Base-by-base conservation (phyloP, 1,140 invertebrate species). In the Drosophila fuyamai region DNA sequence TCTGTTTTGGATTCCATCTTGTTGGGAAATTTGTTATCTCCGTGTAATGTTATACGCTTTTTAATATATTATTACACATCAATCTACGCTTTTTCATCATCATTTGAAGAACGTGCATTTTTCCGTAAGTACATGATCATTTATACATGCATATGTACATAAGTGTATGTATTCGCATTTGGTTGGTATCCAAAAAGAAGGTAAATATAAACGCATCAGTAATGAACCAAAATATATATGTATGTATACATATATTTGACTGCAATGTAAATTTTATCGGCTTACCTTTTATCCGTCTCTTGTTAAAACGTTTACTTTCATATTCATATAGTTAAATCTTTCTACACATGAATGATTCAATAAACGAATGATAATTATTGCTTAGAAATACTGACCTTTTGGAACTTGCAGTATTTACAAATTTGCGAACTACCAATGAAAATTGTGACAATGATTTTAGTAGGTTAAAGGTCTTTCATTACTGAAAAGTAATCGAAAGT, bases 381-480 rank as follows among this genome's bases (percentile, higher is more conserved):
- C 29, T 6, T 5, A 8, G 14, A 14, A 16, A 35, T 16, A 51
- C 50, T 12, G 50, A 43, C 60, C 38, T 13, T 32, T 14, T 62
- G 54, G 27, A 23, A 48, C 51, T 57, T 32, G 54, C 43, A 61
- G 54, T 41, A 55, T 65, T 79, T 68, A 51, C 50, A 51, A 36
- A 36, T 51, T 36, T 51, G 32, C 29, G 50, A 36, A 61, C 51
- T 41, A 60, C 46, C 54, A 29, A 53, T 53, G 50, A 51, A 51
- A 66, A 51, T 54, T 36, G 48, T 67, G 38, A 35, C 38, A 27
- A 36, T 65, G 59, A 36, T 48, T 67, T 68, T 70, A 54, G 62
- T 41, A 54, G 66, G 35, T 71, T 71, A 68, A 57, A 70, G 46
- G 66, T 71, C 40, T 73, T 43, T 58, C 46, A 70, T 40, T 40